A percentile compares a stretch with the other conserved stretches of the same genome.
These are phyloP conservation scores for Epinephelus moara DNA, from an alignment of 2,113 vertebrate species.

Conservation along the genomic window DNA sequence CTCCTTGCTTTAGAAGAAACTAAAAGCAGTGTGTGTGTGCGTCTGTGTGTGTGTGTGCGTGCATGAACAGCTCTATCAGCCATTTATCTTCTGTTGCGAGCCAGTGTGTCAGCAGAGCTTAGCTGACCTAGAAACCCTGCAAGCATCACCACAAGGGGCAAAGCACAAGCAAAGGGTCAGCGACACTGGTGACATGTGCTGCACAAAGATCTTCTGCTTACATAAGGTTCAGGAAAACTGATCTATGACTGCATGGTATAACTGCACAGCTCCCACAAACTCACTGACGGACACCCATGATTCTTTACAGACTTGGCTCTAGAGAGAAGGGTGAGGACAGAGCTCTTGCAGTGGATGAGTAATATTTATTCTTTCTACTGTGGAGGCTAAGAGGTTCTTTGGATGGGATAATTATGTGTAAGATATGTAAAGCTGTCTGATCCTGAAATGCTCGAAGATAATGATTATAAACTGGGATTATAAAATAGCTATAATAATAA, in stretches of 20 bases:
- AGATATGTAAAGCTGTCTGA: constrained; percentile 19
- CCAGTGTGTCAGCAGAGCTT: constrained; percentile 39
- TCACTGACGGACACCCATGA: not conserved
- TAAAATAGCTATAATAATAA: constrained; percentile 21
- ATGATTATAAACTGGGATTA: constrained; percentile 11
- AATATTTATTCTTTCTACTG: constrained; percentile 22
- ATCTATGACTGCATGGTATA: not conserved
- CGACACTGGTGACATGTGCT: constrained; percentile 27
- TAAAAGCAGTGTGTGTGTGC: not conserved
- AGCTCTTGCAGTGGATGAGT: constrained; percentile 1
- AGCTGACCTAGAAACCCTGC: constrained; percentile 9
- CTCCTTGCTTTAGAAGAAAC: not conserved
- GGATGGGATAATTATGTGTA: constrained; percentile 30
- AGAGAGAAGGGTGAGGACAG: not conserved
- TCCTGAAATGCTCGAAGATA: constrained; percentile 22
- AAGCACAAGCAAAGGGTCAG: constrained; percentile 53
- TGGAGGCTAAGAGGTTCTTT: not conserved
- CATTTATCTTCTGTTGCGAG: constrained; percentile 25
- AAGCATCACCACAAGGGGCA: constrained; percentile 27
- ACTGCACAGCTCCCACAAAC: not conserved
- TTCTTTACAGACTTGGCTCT: not conserved
- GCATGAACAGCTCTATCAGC: not conserved
- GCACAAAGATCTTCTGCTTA: constrained; percentile 38
- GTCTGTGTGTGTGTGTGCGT: not conserved
- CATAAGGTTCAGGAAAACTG: constrained; percentile 33